Base-by-base conservation (phyloP, 2,888 invertebrate genomes). In the Parnassius mnemosyne region DNA sequence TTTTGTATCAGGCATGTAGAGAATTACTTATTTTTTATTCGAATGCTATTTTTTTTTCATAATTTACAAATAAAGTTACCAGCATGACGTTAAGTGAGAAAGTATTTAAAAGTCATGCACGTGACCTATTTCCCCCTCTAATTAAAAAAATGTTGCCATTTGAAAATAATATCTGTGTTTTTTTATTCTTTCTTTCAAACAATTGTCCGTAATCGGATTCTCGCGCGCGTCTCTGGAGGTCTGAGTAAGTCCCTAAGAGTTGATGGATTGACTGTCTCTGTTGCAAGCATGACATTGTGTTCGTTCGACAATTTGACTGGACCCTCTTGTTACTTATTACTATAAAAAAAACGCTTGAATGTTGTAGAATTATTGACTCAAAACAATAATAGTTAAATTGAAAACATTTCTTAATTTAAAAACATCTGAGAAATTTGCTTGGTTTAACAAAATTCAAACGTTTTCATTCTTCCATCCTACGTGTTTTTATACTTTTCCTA, bases 171-270 rank as follows among this genome's bases (percentile, higher is more conserved):
- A 85, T 86, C 85, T 87, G 83, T 87, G 78, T 86, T 83, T 83
- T 83, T 83, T 81, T 77, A 72, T 71, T 73, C 74, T 72, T 73
- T 75, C 76, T 79, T 83, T 72, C 83, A 77, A 75, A 83, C 83
- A 80, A 86, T 89, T 89, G 91, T 91, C 90, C 90, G 89, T 79
- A 78, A 83, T 84, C 89, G 91, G 91, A 88, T 87, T 77, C 78
- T 87, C 82, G 84, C 85, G 81, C 90, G 89, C 79, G 80, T 89
- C 75, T 76, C 77, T 90, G 91, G 91, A 91, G 91, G 91, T 85
- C 78, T 91, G 75, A 91, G 91, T 91, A 91, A 91, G 91, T 91
- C 78, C 78, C 76, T 69, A 57, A 44, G 69, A 70, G 67, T 66
- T 68, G 68, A 66, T 69, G 74, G 77, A 71, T 66, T 67, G 67